phyloP scores from a whole-genome alignment of 2,113 vertebrate genomes.

The Lepus timidus region DNA sequence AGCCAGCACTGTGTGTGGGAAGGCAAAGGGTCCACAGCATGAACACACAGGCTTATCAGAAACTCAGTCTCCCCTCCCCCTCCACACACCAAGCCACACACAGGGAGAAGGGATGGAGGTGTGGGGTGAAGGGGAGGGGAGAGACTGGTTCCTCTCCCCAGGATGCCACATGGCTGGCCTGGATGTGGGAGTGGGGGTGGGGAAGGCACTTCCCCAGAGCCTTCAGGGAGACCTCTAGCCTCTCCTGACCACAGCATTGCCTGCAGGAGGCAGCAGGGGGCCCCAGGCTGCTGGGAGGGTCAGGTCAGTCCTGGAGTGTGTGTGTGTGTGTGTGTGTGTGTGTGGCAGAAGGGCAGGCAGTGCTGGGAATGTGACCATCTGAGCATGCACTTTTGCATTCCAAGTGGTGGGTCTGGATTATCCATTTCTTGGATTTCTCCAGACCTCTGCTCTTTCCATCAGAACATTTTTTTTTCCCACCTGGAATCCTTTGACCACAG shows the following conservation, averaged over 20 bases:
- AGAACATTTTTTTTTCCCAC: slow-evolving; percentile 44
- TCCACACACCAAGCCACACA: not conserved
- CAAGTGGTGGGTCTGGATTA: slow-evolving; percentile 68
- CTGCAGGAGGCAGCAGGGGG: slow-evolving; percentile 20
- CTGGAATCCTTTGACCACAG: slow-evolving; percentile 61
- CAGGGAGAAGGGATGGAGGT: not conserved
- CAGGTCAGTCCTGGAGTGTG: not conserved
- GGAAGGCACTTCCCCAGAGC: not conserved
- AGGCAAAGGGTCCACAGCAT: not conserved
- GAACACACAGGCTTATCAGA: not conserved
- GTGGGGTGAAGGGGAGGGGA: not conserved
- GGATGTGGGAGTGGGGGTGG: not conserved
- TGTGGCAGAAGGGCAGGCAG: no score
- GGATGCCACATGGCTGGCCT: slow-evolving; percentile 30
- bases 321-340: no score
- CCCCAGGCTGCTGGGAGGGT: not conserved
- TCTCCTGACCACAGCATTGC: not conserved
- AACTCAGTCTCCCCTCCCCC: not conserved
- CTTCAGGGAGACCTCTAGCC: slow-evolving; percentile 51
- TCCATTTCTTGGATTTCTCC: slow-evolving; percentile 62
- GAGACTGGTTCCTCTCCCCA: slow-evolving; percentile 18
- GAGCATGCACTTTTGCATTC: slow-evolving; percentile 51
- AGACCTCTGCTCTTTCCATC: slow-evolving; percentile 58
- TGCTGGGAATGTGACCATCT: not conserved
- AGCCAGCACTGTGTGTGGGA: not conserved